Conservation (phyloP, 2,888 invertebrate species). For the Augochlorella aurata region DNA sequence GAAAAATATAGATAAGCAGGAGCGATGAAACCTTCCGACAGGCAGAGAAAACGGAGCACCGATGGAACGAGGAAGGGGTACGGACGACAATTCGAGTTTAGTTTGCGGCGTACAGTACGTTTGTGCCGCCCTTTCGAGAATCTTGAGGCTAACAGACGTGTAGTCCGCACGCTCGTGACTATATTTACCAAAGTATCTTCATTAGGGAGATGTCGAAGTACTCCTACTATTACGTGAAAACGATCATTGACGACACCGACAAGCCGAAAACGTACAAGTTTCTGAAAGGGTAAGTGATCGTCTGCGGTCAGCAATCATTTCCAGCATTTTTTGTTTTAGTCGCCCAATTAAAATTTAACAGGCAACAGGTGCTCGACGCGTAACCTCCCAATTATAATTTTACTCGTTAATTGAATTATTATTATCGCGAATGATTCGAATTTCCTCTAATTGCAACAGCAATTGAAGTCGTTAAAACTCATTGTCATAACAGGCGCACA, state of each 20-base stretch:
- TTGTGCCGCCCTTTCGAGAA: conserved; percentile 52
- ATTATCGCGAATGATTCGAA: not conserved
- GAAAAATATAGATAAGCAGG: conserved; percentile 51
- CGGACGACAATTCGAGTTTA: conserved; percentile 64
- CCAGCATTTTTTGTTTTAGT: not conserved
- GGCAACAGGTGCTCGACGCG: not conserved
- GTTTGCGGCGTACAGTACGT: conserved; percentile 58
- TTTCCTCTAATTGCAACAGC: not conserved
- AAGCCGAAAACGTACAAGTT: conserved; percentile 72
- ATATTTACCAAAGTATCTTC: conserved; percentile 44
- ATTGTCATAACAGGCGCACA: not conserved
- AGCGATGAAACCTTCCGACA: conserved; percentile 53
- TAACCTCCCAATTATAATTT: not conserved
- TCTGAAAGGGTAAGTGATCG: conserved; percentile 73
- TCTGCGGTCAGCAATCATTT: not conserved
- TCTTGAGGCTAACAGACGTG: conserved; percentile 29
- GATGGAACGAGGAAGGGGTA: conserved; percentile 50
- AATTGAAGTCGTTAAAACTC: not conserved
- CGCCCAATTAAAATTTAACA: not conserved
- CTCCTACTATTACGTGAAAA: conserved; percentile 75
- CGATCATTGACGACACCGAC: conserved; percentile 65
- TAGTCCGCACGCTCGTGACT: conserved; percentile 29
- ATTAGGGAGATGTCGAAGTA: conserved; percentile 71
- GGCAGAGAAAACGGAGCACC: conserved; percentile 40
- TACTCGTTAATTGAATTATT: not conserved